Percentiles rank a stretch among this genome's conserved stretches.
Evolutionary conservation across 2,113 vertebrate species (phyloP).

Genomic region (Smithornis capensis): DNA sequence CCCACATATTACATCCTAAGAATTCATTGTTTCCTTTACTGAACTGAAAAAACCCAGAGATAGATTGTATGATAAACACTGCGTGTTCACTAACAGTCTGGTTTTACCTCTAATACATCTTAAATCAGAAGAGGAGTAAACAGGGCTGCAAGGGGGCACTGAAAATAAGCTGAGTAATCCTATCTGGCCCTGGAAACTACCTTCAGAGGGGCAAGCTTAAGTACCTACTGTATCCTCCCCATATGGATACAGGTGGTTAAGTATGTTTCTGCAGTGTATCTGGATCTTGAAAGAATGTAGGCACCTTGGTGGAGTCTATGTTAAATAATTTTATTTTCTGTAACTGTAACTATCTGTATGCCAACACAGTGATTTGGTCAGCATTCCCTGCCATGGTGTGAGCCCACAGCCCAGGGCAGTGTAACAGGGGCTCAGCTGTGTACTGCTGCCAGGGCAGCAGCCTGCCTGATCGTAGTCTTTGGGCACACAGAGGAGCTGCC

Average conservation of each 20-base stretch:
- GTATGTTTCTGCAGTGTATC: background rate
- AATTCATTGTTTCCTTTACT: background rate
- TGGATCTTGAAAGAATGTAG: background rate
- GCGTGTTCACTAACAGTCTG: background rate
- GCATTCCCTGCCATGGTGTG: accelerated
- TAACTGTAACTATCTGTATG: background rate
- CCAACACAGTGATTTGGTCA: background rate
- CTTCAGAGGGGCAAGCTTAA: background rate
- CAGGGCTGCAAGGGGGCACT: background rate
- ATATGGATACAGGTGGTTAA: background rate
- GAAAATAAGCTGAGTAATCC: background rate
- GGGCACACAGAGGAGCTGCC: background rate
- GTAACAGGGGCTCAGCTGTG: background rate
- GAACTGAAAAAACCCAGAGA: background rate
- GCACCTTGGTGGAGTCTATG: background rate
- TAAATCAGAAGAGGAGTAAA: background rate
- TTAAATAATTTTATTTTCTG: background rate
- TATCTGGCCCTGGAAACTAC: background rate
- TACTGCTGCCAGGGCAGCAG: background rate
- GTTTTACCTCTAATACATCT: background rate
- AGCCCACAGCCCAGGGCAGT: background rate
- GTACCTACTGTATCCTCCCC: background rate
- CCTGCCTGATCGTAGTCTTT: background rate
- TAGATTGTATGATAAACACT: background rate
- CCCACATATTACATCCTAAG: background rate